Evolutionary conservation across 2,888 invertebrate genomes (phyloP).

Genomic region (Axea sp.): DNA sequence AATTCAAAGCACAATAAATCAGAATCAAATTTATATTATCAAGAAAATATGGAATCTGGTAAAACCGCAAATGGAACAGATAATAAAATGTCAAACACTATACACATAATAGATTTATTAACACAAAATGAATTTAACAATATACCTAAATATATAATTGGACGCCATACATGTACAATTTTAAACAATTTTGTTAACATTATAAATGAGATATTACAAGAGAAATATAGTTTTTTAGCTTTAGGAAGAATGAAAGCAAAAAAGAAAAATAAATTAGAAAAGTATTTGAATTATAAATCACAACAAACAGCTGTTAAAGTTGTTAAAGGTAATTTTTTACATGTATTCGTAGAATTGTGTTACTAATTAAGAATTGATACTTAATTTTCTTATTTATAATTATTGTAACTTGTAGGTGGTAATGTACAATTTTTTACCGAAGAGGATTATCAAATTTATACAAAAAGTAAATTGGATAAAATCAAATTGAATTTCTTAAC

Average conservation of each 20-base stretch:
- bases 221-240: constrained; percentile 71
- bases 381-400: too few species aligned
- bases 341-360: too few species aligned
- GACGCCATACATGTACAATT: background rate
- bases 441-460: constrained; percentile 72
- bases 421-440: constrained; percentile 71
- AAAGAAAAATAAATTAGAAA: constrained; percentile 73
- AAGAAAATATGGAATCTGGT: too few species aligned
- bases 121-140: constrained; percentile 1
- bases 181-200: constrained; percentile 7
- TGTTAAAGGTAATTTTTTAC: constrained; percentile 28
- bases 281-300: constrained; percentile 70
- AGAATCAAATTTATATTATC: too few species aligned
- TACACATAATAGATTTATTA: too few species aligned
- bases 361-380: too few species aligned
- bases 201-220: constrained; percentile 13
- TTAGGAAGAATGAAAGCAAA: constrained; percentile 71
- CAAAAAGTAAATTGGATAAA: constrained; percentile 72
- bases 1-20: too few species aligned
- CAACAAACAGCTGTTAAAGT: constrained; percentile 66
- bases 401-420: constrained; percentile 69
- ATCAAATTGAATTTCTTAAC: constrained; percentile 73
- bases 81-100: too few species aligned
- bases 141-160: constrained; percentile 21
- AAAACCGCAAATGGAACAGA: too few species aligned